Base-by-base conservation (phyloP, 2,797 vertebrate genomes). In the Oryzias dopingdopingensis region DNA sequence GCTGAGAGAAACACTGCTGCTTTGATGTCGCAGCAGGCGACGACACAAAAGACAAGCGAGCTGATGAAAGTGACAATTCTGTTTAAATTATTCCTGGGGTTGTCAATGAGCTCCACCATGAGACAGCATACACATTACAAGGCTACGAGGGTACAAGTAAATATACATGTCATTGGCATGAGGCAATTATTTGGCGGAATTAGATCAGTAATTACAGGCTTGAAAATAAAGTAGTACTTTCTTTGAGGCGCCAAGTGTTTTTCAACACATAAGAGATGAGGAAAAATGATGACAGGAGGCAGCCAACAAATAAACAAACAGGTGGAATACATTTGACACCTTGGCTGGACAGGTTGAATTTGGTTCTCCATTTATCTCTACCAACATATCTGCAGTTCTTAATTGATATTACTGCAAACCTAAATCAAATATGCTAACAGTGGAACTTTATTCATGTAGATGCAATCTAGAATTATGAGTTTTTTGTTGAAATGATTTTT, bases 191-290 rank as follows among this genome's bases (percentile, higher is more conserved):
- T 96, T 97, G 94, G 94, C 94, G 94, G 95, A 92, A 98, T 95
- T 94, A 97, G 95, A 98, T 95, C 94, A 91, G 95, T 99, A 98
- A 99, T 98, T 99, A 99, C 95, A 99, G 93, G 84, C 94, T 91
- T 93, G 92, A 93, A 94, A 95, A 95, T 96, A 94, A 97, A 95
- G 93, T 93, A 93, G 92, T 95, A 87, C 94, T 96, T 96, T 95
- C 96, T 94, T 92, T 92, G 93, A 89, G 64, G 63, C 82, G 76
- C 93, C 92, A 91, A 92, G 94, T 94, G 88, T 91, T 85, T 84
- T 85, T 84, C 82, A 86, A 77, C 74, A 84, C 83, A 82, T 62
- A 76, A 80, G 74, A 60, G 29, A 69, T 74, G 74, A 74, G 61
- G 70, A 29, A 42, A 80, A 79, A 78, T 82, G 68, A 55, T 67